phyloP scores from a whole-genome alignment of 1,140 invertebrate genomes.

The Popillia japonica region DNA sequence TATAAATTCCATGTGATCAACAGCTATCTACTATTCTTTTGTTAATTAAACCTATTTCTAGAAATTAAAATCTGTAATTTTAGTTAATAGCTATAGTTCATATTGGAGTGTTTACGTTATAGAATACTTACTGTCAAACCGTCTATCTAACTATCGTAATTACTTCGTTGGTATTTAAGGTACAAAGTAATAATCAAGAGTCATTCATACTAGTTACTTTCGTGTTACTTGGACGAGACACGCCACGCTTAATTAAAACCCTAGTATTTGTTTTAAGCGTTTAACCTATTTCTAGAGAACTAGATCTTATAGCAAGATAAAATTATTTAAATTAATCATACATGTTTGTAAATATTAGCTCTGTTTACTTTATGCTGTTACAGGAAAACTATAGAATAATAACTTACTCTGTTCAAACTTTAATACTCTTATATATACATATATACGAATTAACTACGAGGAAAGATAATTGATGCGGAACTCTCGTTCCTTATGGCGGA shows the following conservation, averaged over 20 bases:
- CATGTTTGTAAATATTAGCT: neutral
- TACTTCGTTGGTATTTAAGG: too few species aligned
- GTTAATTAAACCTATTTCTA: too few species aligned
- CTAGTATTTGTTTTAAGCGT: slow-evolving; percentile 5
- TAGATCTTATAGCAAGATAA: slow-evolving; percentile 2
- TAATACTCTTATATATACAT: neutral
- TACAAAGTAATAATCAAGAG: neutral
- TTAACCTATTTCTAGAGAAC: neutral
- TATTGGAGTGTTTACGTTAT: too few species aligned
- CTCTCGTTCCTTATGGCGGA: too few species aligned
- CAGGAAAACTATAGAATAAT: neutral
- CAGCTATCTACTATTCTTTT: too few species aligned
- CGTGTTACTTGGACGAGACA: neutral
- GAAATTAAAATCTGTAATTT: too few species aligned
- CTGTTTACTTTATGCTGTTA: neutral
- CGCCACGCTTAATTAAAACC: slow-evolving; percentile 4
- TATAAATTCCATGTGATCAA: too few species aligned
- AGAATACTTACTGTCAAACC: too few species aligned
- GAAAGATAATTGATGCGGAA: neutral
- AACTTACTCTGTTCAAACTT: neutral
- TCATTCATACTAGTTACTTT: neutral
- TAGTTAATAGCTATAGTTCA: too few species aligned
- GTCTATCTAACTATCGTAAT: too few species aligned
- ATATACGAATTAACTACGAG: neutral
- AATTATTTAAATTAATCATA: slow-evolving; percentile 1